A percentile compares a stretch with the other conserved stretches of the same genome.
These are phyloP conservation scores for Cylloceria caligata DNA, from an alignment of 2,888 invertebrate genomes.

Conservation along the genomic window DNA sequence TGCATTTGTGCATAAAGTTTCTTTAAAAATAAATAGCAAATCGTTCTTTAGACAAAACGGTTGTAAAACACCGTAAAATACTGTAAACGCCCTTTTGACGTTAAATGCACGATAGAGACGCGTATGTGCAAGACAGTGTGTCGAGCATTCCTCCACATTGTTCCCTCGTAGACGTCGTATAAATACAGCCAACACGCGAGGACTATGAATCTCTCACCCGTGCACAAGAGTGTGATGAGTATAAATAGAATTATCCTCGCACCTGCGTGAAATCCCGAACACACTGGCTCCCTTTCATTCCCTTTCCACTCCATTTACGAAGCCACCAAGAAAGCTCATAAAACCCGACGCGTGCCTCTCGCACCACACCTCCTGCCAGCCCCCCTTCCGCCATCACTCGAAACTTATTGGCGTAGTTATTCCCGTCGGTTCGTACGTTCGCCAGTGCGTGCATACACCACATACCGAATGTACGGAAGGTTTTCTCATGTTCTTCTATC, in stretches of 20 bases:
- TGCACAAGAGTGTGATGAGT: constrained; percentile 18
- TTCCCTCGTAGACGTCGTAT: background rate
- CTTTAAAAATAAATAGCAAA: too few relatives aligned
- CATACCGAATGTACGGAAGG: background rate
- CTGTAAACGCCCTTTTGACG: too few relatives aligned
- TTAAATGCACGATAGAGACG: background rate
- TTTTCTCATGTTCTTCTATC: background rate
- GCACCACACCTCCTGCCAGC: constrained; percentile 7
- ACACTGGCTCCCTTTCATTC: background rate
- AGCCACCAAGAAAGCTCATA: constrained; percentile 51
- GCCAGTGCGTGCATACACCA: constrained; percentile 2
- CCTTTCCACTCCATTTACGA: constrained; percentile 24
- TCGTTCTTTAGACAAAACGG: too few relatives aligned
- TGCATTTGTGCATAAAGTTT: background rate
- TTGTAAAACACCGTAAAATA: too few relatives aligned
- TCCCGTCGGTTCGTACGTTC: constrained; percentile 18
- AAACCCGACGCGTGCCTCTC: constrained; percentile 58
- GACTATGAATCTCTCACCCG: constrained; percentile 37
- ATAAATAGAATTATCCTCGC: constrained; percentile 57
- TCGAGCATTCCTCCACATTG: constrained; percentile 23
- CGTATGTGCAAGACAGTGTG: constrained; percentile 19
- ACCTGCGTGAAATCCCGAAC: constrained; percentile 57
- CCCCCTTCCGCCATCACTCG: constrained; percentile 39
- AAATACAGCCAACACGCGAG: constrained; percentile 21
- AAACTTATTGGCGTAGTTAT: constrained; percentile 64